Conservation (phyloP, 2,888 invertebrate species). For the Apamea sordens region DNA sequence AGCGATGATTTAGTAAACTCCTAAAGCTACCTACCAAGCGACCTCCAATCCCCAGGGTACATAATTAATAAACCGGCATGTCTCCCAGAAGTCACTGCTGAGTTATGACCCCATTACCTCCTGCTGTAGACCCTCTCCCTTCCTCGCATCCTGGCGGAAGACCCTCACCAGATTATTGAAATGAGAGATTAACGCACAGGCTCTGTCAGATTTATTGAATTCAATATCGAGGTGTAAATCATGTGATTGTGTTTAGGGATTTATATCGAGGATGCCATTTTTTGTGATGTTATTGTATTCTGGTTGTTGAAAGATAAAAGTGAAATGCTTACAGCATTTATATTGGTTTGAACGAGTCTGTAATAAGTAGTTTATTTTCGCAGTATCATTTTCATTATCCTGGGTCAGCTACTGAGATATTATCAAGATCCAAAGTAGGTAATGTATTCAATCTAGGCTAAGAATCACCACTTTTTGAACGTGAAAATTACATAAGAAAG, state of each 20-base stretch:
- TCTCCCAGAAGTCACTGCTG: constrained; percentile 59
- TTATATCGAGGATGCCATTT: not conserved
- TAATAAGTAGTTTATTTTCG: not conserved
- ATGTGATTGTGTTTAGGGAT: constrained; percentile 28
- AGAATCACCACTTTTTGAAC: not conserved
- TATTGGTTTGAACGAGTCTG: not conserved
- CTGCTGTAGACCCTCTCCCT: constrained; percentile 34
- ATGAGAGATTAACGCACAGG: constrained; percentile 67
- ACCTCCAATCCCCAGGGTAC: constrained; percentile 38
- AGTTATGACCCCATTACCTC: constrained; percentile 66
- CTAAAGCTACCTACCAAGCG: not conserved
- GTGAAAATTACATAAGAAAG: not conserved
- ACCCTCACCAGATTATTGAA: constrained; percentile 65
- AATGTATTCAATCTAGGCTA: not conserved
- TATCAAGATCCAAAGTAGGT: not conserved
- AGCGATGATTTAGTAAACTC: too few relatives aligned
- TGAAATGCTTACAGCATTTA: not conserved
- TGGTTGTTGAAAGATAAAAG: not conserved
- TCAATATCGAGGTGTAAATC: constrained; percentile 59
- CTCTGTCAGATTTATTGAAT: constrained; percentile 59
- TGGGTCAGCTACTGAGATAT: not conserved
- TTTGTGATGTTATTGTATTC: not conserved
- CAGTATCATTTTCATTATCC: not conserved
- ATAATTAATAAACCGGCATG: constrained; percentile 63
- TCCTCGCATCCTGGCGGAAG: constrained; percentile 23